Evolutionary conservation across 2,888 invertebrate genomes (phyloP).

Genomic region (Terebella lapidaria): DNA sequence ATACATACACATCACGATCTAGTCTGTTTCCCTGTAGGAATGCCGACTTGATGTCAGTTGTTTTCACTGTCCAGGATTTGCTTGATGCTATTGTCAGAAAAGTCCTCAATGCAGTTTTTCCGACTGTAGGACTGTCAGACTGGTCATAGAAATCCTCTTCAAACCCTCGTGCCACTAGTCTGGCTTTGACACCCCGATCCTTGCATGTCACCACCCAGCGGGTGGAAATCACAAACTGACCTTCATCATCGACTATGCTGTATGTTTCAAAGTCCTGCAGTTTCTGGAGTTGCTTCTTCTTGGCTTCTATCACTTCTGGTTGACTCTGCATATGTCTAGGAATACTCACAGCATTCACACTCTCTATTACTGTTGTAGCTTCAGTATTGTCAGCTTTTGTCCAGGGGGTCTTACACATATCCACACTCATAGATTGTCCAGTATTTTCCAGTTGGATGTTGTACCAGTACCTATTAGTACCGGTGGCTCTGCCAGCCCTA

Average conservation of each 20-base stretch:
- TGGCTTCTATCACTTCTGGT: background rate
- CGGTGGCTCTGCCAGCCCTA: background rate
- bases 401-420: background rate
- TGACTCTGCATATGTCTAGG: background rate
- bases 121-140: background rate
- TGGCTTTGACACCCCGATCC: background rate
- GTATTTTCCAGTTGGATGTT: background rate
- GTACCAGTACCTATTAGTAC: background rate
- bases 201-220: background rate
- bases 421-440: background rate
- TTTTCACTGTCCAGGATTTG: background rate
- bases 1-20: no score
- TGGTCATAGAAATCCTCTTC: background rate
- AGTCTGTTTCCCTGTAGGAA: no score
- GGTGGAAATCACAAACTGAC: background rate
- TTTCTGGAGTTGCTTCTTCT: background rate
- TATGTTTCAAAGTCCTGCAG: background rate
- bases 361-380: background rate
- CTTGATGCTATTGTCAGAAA: background rate
- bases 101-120: background rate
- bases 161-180: constrained; percentile 3
- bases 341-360: background rate
- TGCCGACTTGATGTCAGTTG: background rate
- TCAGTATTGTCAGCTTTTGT: background rate
- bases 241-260: background rate